phyloP scores from a whole-genome alignment of 2,888 invertebrate species.

The Alviniconcha strummeri region DNA sequence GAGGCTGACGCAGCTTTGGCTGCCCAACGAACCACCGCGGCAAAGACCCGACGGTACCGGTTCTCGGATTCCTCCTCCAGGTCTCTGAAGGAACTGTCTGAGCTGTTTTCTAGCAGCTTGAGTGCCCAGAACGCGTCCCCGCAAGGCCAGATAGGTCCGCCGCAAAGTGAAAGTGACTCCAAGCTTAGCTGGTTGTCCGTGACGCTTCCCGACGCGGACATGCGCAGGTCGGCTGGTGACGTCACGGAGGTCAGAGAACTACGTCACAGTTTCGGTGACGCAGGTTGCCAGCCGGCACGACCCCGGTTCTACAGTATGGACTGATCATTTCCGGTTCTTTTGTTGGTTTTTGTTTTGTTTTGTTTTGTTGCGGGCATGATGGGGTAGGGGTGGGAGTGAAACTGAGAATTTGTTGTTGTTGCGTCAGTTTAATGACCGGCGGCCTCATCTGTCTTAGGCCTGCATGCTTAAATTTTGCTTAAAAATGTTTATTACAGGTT shows the following conservation, averaged over 20 bases:
- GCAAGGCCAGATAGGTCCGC: neutral
- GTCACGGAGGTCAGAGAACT: neutral
- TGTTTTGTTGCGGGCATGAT: no score
- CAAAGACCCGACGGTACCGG: neutral
- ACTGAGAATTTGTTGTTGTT: no score
- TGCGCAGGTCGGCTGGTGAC: neutral
- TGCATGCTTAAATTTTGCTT: no score
- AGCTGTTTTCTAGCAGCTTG: neutral
- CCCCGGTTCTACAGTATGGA: neutral
- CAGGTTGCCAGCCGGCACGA: neutral
- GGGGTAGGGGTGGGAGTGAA: no score
- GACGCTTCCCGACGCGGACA: neutral
- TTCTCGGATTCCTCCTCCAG: neutral
- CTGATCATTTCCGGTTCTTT: neutral
- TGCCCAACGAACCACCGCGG: no score
- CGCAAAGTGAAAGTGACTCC: neutral
- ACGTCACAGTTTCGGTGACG: neutral
- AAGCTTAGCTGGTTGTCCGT: conserved; percentile 15
- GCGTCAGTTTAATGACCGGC: no score
- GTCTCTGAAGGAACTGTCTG: neutral
- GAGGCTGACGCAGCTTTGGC: neutral
- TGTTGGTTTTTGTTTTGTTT: no score
- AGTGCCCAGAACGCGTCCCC: neutral
- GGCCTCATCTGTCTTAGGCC: no score
- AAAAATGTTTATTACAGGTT: no score